These are phyloP conservation scores for Ostrea denselamellosa DNA, from an alignment of 1,140 invertebrate genomes.

Conservation along the genomic window DNA sequence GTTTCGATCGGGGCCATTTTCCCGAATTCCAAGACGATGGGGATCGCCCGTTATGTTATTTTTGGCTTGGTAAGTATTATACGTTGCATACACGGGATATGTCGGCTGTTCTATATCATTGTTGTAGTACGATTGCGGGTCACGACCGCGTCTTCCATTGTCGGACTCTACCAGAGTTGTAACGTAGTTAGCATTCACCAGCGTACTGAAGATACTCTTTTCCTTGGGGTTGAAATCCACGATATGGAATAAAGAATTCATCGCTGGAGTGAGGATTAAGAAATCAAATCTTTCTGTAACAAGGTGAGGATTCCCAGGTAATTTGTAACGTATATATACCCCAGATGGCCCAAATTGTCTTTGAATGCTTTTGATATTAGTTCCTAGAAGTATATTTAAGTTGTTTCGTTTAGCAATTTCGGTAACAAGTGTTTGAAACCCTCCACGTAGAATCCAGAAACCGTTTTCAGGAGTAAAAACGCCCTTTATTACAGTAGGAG, in stretches of 20 bases:
- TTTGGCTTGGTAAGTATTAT: neutral
- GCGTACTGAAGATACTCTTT: neutral
- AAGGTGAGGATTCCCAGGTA: neutral
- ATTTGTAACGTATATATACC: neutral
- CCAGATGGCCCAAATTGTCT: neutral
- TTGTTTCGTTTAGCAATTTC: slow-evolving; percentile 24
- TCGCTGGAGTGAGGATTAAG: slow-evolving; percentile 11
- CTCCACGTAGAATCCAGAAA: neutral
- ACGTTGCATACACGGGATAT: neutral
- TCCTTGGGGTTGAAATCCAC: slow-evolving; percentile 7
- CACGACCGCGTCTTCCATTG: neutral
- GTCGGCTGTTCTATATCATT: neutral
- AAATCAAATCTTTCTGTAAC: slow-evolving; percentile 32
- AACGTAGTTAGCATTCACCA: slow-evolving; percentile 9
- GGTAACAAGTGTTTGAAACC: slow-evolving; percentile 17
- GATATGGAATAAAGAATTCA: slow-evolving; percentile 39
- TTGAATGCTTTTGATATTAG: neutral
- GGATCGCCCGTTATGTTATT: neutral
- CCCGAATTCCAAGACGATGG: neutral
- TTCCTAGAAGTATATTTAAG: neutral
- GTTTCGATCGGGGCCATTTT: neutral
- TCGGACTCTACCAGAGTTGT: slow-evolving; percentile 25
- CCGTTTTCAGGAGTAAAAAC: slow-evolving; percentile 7
- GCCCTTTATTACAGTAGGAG: neutral
- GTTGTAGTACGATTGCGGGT: slow-evolving; percentile 16